Conservation (phyloP, 2,113 vertebrate species). For the Zosterops lateralis region DNA sequence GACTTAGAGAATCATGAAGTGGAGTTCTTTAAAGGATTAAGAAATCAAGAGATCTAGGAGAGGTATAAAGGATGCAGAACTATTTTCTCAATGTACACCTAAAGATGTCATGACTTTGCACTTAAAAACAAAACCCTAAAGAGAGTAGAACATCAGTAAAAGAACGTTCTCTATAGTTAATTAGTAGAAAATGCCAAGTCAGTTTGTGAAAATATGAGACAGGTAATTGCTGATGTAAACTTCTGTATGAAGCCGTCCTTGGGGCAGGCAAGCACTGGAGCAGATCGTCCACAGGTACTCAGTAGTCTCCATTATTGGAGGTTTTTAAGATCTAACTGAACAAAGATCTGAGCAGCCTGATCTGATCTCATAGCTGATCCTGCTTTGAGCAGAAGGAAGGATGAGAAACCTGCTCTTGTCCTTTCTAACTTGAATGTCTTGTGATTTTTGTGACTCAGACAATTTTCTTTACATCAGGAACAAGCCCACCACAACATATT, state of each 20-base stretch:
- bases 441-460: background rate
- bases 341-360: background rate
- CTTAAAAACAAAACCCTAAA: background rate
- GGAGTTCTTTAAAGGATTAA: background rate
- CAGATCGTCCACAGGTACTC: background rate
- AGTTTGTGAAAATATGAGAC: background rate
- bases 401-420: background rate
- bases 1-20: background rate
- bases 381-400: background rate
- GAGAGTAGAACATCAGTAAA: background rate
- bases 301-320: background rate
- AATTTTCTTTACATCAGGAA: conserved; percentile 7
- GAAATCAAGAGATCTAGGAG: background rate
- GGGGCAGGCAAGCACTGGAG: background rate
- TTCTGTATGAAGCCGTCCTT: background rate
- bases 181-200: background rate
- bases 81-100: background rate
- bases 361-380: background rate
- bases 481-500: background rate
- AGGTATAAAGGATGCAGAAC: background rate
- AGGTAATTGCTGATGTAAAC: background rate
- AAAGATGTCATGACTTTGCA: background rate
- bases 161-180: background rate
- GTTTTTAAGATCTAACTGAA: background rate
- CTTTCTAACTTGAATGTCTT: background rate